phyloP scores from a whole-genome alignment of 2,113 vertebrate genomes.

The Takifugu flavidus region DNA sequence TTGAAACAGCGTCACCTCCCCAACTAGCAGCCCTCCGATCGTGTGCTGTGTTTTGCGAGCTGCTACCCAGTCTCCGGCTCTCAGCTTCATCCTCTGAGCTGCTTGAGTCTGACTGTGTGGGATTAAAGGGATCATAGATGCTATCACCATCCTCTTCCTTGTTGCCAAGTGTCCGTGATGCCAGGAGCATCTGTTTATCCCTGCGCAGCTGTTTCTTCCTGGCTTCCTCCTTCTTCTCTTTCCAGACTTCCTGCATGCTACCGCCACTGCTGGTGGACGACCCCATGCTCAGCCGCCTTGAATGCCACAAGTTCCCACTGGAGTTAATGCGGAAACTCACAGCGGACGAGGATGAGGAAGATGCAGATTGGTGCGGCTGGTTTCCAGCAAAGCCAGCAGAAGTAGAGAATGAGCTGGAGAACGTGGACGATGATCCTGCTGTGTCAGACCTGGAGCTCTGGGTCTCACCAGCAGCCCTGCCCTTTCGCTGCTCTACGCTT shows the following conservation, averaged over 20 bases:
- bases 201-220: constrained; percentile 62
- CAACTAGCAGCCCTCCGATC: constrained; percentile 3
- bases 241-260: constrained; percentile 65
- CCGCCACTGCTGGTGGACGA: constrained; percentile 59
- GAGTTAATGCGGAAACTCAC: constrained; percentile 91
- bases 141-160: constrained; percentile 78
- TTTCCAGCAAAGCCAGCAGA: constrained; percentile 24
- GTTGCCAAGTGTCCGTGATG: constrained; percentile 53
- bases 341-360: constrained; percentile 61
- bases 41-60: background rate
- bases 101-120: constrained; percentile 88
- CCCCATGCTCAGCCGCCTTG: constrained; percentile 68
- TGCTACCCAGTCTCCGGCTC: constrained; percentile 7
- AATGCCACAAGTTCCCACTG: constrained; percentile 82
- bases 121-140: constrained; percentile 93
- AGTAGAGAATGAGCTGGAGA: constrained; percentile 55
- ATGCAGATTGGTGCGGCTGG: constrained; percentile 42
- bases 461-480: constrained; percentile 43
- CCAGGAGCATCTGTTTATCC: constrained; percentile 60
- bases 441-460: constrained; percentile 59
- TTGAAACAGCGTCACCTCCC: constrained; percentile 10
- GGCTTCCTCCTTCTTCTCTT: constrained; percentile 72
- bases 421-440: constrained; percentile 53
- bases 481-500: constrained; percentile 64
- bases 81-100: constrained; percentile 67